These are phyloP conservation scores for Bombus confusus DNA, from an alignment of 1,140 invertebrate species.

Conservation along the genomic window DNA sequence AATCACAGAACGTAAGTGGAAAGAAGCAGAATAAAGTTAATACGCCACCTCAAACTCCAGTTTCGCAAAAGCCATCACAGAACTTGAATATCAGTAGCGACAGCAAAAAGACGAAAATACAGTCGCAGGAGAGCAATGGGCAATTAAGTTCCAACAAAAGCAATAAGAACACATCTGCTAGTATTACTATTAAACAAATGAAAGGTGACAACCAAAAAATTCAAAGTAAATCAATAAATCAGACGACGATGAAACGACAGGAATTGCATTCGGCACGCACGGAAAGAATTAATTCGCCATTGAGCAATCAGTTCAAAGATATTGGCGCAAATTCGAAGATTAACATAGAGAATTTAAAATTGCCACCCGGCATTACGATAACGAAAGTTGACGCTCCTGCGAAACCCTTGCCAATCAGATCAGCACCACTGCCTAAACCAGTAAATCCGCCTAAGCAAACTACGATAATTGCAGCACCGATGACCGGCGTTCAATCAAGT, in stretches of 20 bases:
- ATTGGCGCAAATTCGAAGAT: constrained; percentile 72
- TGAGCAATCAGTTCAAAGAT: constrained; percentile 76
- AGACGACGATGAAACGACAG: constrained; percentile 54
- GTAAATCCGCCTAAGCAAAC: constrained; percentile 76
- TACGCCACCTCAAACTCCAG: constrained; percentile 55
- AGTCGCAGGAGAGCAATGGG: constrained; percentile 63
- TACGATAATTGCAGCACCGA: constrained; percentile 80
- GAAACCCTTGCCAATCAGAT: constrained; percentile 80
- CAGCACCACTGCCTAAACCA: constrained; percentile 73
- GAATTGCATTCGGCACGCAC: constrained; percentile 50
- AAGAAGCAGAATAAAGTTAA: constrained; percentile 70
- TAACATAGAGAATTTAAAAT: constrained; percentile 86
- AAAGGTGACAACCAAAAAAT: constrained; percentile 58
- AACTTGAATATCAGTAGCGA: constrained; percentile 62
- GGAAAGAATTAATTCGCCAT: constrained; percentile 61
- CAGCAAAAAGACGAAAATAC: constrained; percentile 62
- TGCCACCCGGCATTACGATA: constrained; percentile 92
- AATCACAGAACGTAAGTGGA: constrained; percentile 60
- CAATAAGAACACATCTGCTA: not conserved
- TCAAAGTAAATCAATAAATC: constrained; percentile 47
- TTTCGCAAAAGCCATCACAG: constrained; percentile 63
- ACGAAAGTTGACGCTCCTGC: constrained; percentile 88
- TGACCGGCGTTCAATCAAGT: constrained; percentile 75
- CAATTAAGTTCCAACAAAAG: constrained; percentile 44
- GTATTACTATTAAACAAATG: constrained; percentile 33